Base-by-base conservation (phyloP, 2,888 invertebrate genomes). In the Idaea straminata region DNA sequence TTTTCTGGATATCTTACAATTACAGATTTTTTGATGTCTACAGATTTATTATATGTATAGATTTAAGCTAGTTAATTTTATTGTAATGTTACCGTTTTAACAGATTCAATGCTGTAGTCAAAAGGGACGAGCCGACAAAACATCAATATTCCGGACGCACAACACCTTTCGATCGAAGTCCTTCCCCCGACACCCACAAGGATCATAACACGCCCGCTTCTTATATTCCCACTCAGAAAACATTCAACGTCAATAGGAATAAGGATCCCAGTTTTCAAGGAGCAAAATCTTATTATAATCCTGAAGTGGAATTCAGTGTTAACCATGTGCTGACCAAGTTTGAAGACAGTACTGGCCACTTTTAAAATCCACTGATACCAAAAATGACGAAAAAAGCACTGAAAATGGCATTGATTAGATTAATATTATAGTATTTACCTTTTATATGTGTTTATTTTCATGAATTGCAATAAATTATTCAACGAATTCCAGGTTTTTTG, bases 71-170 rank as follows among this genome's bases (percentile, higher is more conserved):
- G n/a, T n/a, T n/a, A n/a, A n/a, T n/a, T 47, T 47, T 13, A 13
- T 47, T 47, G 10, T 47, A 47, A 47, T 47, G 47, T 47, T 47
- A 47, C 13, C 47, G 10, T 47, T 47, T 47, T 47, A 64, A 15
- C 76, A 89, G 89, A 66, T 89, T 89, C 62, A 89, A 88, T 58
- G 89, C 89, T n/a, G 82, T 88, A 4, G 89, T 90, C 0, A 83
- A 81, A 68, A 82, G 89, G 68, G 79, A 84, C 57, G 87, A 84
- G 35, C 80, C 85, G 3, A 78, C 77, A 4, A 82, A 80, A 60
- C 87, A 83, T 65, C 80, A 82, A 66, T 78, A 77, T 36, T 63
- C 81, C 25, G 76, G 73, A 13, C 71, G 76, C 13, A 74, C 73
- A 35, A 66, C 77, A 0, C 76, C 77, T 15, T 81, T 77, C 65